Conservation (phyloP, 2,113 vertebrate genomes). For the Variabilichromis moorii region DNA sequence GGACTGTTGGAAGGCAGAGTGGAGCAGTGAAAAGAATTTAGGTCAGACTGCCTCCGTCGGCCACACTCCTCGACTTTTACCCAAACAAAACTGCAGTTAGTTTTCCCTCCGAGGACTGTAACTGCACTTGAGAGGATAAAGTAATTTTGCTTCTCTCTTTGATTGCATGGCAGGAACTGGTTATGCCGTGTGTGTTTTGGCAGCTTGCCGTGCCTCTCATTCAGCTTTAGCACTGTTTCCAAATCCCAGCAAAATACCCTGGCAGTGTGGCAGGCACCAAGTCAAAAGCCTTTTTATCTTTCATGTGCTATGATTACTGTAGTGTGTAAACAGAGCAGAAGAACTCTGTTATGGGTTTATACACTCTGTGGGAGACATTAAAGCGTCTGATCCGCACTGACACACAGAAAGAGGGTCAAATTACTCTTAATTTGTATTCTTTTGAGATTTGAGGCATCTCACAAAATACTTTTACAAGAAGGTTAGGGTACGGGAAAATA, state of each 20-base stretch:
- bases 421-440: background rate
- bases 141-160: conserved; percentile 27
- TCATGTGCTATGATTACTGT: background rate
- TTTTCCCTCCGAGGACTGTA: background rate
- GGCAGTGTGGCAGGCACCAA: background rate
- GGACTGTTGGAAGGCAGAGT: background rate
- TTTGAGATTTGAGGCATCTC: background rate
- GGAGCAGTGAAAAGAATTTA: background rate
- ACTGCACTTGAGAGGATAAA: background rate
- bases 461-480: background rate
- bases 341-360: background rate
- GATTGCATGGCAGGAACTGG: background rate
- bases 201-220: background rate
- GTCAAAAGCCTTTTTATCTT: background rate
- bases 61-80: background rate
- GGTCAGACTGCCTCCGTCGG: background rate
- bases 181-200: conserved; percentile 17
- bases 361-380: background rate
- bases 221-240: background rate
- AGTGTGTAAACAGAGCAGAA: background rate
- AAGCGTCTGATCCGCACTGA: background rate
- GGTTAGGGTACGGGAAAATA: background rate
- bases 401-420: background rate
- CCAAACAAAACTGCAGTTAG: background rate
- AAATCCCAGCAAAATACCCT: conserved; percentile 14